Conservation (phyloP, 2,113 vertebrate genomes). For the Stigmatopora nigra region DNA sequence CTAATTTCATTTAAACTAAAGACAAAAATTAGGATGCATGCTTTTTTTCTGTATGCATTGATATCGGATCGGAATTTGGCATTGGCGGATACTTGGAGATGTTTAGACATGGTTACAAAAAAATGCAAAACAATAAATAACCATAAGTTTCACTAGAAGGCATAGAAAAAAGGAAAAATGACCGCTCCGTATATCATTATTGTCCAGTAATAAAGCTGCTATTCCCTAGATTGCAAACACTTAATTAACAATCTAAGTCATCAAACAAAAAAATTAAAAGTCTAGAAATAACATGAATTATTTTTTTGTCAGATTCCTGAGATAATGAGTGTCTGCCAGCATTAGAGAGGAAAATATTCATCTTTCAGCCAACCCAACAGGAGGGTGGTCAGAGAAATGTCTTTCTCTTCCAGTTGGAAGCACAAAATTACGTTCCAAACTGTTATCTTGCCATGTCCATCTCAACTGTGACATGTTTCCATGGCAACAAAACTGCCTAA, state of each 20-base stretch:
- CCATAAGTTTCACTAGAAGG: too few species aligned
- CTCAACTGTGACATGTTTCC: slow-evolving; percentile 58
- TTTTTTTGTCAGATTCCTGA: background rate
- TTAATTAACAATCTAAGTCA: background rate
- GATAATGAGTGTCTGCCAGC: background rate
- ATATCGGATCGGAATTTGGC: too few species aligned
- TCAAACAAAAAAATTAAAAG: background rate
- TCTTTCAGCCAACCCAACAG: background rate
- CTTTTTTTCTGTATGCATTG: too few species aligned
- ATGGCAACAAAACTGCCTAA: slow-evolving; percentile 50
- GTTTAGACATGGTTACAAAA: too few species aligned
- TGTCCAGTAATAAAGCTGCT: background rate
- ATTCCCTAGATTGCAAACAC: background rate
- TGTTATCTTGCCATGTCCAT: slow-evolving; percentile 45
- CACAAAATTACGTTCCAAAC: slow-evolving; percentile 26
- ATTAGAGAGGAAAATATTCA: background rate
- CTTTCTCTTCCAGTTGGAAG: slow-evolving; percentile 27
- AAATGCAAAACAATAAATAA: too few species aligned
- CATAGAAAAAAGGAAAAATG: too few species aligned
- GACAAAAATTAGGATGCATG: too few species aligned
- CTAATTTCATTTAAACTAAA: too few species aligned
- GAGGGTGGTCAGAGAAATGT: background rate
- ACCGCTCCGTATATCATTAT: too few species aligned
- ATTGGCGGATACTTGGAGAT: too few species aligned
- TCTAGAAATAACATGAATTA: background rate